A percentile compares a stretch with the other conserved stretches of the same genome.
Evolutionary conservation across 2,113 vertebrate species (phyloP).

Genomic region (Rhabdornis inornatus): DNA sequence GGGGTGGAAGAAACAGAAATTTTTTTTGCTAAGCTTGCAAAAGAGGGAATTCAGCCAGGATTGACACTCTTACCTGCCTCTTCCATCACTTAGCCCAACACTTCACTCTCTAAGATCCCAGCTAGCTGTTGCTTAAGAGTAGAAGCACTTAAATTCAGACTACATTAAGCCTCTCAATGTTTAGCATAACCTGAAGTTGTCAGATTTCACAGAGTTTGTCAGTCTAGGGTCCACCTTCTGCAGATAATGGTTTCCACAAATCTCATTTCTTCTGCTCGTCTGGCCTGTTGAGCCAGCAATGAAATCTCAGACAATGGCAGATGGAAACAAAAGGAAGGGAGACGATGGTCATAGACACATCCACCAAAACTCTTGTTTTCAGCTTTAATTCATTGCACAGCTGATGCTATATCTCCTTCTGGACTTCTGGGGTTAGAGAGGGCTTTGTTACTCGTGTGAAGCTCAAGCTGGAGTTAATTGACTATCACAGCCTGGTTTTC

Average conservation of each 20-base stretch:
- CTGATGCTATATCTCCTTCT: neutral
- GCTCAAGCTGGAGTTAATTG: neutral
- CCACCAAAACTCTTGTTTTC: neutral
- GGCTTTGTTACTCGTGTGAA: neutral
- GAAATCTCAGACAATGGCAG: neutral
- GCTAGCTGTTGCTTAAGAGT: neutral
- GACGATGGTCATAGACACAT: neutral
- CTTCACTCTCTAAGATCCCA: neutral
- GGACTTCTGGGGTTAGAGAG: neutral
- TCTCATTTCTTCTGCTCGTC: neutral
- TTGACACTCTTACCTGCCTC: slow-evolving; percentile 5
- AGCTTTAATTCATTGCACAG: neutral
- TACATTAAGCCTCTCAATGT: neutral
- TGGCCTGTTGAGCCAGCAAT: neutral
- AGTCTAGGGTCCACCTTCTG: neutral
- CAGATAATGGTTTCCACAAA: neutral
- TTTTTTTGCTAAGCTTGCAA: neutral
- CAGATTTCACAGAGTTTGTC: neutral
- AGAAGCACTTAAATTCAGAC: neutral
- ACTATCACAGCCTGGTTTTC: neutral
- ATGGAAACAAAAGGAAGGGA: neutral
- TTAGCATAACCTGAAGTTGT: neutral
- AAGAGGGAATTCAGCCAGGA: neutral
- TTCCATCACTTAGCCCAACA: neutral
- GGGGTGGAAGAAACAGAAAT: neutral